Percentiles rank a stretch among this genome's conserved stretches.
phyloP scores from a whole-genome alignment of 1,140 invertebrate genomes.

The Asobara japonica region DNA sequence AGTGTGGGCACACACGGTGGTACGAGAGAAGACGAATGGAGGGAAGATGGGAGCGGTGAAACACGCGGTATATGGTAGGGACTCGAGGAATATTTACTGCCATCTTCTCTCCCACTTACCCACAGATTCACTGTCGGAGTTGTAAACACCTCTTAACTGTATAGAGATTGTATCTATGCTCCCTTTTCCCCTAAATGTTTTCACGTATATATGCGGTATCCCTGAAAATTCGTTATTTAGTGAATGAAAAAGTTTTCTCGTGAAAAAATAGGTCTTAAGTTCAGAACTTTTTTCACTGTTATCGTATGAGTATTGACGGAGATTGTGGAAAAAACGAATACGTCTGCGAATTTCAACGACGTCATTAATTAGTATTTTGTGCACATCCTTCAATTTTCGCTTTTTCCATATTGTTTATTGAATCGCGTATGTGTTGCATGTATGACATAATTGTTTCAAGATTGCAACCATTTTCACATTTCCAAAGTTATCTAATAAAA shows the following conservation, averaged over 20 bases:
- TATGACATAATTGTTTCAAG: no score
- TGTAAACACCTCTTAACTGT: conserved; percentile 69
- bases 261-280: no score
- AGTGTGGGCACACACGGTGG: conserved; percentile 16
- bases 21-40: conserved; percentile 35
- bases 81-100: conserved; percentile 66
- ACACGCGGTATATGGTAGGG: conserved; percentile 42
- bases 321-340: no score
- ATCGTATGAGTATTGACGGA: no score
- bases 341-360: no score
- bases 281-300: no score
- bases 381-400: no score
- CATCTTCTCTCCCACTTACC: conserved; percentile 66
- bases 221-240: conserved; percentile 39
- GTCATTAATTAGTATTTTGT: no score
- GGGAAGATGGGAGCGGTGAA: conserved; percentile 40
- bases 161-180: conserved; percentile 63
- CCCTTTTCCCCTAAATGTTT: conserved; percentile 35
- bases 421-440: no score
- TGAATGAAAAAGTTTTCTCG: neutral
- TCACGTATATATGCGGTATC: conserved; percentile 12
- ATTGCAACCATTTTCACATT: no score
- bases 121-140: conserved; percentile 66
- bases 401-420: no score
- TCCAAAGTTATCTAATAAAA: no score